phyloP scores from a whole-genome alignment of 1,140 invertebrate genomes.

The Trichogramma pretiosum region DNA sequence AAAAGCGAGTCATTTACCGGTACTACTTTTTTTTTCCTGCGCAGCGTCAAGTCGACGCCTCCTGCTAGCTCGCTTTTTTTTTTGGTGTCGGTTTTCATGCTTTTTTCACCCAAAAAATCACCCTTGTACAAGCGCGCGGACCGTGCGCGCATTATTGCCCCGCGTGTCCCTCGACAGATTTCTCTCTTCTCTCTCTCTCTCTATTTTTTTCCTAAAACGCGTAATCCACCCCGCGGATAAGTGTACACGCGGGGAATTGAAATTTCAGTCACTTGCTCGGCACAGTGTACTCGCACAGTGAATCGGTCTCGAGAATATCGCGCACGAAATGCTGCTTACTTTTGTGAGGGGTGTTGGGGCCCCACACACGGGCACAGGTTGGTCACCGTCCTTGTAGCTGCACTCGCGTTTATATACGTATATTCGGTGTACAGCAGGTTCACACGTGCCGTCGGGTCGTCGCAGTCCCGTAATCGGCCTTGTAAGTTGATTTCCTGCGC shows the following conservation, averaged over 20 bases:
- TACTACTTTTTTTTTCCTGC: too few relatives aligned
- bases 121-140: too few relatives aligned
- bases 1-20: constrained; percentile 36
- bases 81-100: constrained; percentile 46
- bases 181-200: constrained; percentile 10
- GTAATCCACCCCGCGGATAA: constrained; percentile 43
- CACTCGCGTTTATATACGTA: too few relatives aligned
- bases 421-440: too few relatives aligned
- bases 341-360: constrained; percentile 32
- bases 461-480: constrained; percentile 10
- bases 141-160: too few relatives aligned
- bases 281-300: too few relatives aligned
- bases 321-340: too few relatives aligned
- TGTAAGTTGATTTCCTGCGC: constrained; percentile 7
- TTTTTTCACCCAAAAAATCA: constrained; percentile 46
- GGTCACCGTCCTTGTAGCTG: constrained; percentile 27
- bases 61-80: too few relatives aligned
- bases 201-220: constrained; percentile 37
- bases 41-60: constrained; percentile 20
- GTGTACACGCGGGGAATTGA: constrained; percentile 34
- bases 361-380: constrained; percentile 31
- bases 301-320: too few relatives aligned
- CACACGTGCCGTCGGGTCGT: constrained; percentile 20
- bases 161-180: constrained; percentile 28
- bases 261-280: constrained; percentile 34